Conservation (phyloP, 1,140 invertebrate species). For the Stenopsyche tienmushanensis region DNA sequence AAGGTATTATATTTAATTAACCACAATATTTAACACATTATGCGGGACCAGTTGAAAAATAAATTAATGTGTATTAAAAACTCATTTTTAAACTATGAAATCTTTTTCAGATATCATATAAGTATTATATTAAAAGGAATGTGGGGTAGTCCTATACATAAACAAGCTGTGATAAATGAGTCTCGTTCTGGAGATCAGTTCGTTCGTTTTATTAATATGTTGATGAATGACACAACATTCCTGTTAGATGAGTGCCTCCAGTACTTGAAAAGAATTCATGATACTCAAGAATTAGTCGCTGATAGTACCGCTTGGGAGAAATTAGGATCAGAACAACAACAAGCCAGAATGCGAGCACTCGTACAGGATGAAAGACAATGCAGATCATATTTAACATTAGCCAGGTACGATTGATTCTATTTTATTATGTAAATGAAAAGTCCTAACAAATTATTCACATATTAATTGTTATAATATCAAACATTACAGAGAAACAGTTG, state of each 20-base stretch:
- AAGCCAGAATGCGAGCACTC: conserved; percentile 75
- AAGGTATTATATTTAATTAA: conserved; percentile 51
- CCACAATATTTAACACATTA: background rate
- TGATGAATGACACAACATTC: conserved; percentile 99
- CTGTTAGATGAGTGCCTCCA: conserved; percentile 94
- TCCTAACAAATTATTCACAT: too few relatives aligned
- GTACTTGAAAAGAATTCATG: conserved; percentile 92
- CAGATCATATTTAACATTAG: conserved; percentile 91
- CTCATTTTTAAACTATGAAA: too few relatives aligned
- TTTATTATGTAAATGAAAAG: too few relatives aligned
- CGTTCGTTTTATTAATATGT: conserved; percentile 97
- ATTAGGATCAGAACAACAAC: conserved; percentile 71
- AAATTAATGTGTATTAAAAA: too few relatives aligned
- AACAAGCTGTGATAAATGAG: conserved; percentile 76
- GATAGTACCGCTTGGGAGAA: conserved; percentile 67
- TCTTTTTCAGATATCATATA: conserved; percentile 83
- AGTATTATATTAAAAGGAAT: conserved; percentile 92
- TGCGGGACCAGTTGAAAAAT: too few relatives aligned
- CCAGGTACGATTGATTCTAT: conserved; percentile 64
- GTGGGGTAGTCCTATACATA: conserved; percentile 70
- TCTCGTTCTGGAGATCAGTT: conserved; percentile 88
- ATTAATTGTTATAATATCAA: too few relatives aligned
- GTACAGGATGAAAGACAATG: conserved; percentile 91
- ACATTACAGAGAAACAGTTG: conserved; percentile 91
- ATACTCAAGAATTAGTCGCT: conserved; percentile 76